phyloP scores from a whole-genome alignment of 2,113 vertebrate genomes.

The Pluvianellus socialis region DNA sequence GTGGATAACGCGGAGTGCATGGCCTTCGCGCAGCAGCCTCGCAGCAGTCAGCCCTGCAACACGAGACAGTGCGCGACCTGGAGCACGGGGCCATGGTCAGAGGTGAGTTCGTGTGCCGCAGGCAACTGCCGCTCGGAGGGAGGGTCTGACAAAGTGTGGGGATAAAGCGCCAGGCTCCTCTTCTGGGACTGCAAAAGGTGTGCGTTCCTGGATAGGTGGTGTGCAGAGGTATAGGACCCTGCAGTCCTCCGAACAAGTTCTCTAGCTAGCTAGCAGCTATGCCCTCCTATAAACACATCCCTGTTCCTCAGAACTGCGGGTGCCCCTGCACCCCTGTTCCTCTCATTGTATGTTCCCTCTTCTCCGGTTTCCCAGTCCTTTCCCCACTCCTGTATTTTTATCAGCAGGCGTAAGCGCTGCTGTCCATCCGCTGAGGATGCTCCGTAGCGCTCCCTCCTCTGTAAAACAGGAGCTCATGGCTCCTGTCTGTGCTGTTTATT shows the following conservation, averaged over 20 bases:
- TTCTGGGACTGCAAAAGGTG: neutral
- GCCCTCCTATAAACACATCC: neutral
- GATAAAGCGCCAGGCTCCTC: neutral
- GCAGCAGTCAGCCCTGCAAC: conserved; percentile 84
- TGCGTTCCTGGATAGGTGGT: neutral
- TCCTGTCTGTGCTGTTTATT: neutral
- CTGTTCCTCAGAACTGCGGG: neutral
- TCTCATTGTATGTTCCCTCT: neutral
- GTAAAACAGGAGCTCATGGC: neutral
- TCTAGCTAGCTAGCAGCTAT: neutral
- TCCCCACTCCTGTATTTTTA: neutral
- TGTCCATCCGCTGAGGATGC: neutral
- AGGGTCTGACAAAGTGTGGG: neutral
- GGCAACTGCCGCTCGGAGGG: neutral
- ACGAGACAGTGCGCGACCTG: conserved; percentile 81
- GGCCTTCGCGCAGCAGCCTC: conserved; percentile 78
- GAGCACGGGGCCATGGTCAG: conserved; percentile 78
- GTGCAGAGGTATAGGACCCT: neutral
- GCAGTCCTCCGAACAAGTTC: neutral
- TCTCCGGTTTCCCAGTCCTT: neutral
- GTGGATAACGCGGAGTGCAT: conserved; percentile 79
- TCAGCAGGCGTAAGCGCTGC: neutral
- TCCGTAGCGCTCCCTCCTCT: neutral
- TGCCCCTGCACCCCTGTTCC: neutral
- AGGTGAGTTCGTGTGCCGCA: conserved; percentile 68